Evolutionary conservation across 92 coral and sea anemone genomes (phyloP), one percentile per base, ranked within the genome.

Genomic region (Zoanthus sociatus): DNA sequence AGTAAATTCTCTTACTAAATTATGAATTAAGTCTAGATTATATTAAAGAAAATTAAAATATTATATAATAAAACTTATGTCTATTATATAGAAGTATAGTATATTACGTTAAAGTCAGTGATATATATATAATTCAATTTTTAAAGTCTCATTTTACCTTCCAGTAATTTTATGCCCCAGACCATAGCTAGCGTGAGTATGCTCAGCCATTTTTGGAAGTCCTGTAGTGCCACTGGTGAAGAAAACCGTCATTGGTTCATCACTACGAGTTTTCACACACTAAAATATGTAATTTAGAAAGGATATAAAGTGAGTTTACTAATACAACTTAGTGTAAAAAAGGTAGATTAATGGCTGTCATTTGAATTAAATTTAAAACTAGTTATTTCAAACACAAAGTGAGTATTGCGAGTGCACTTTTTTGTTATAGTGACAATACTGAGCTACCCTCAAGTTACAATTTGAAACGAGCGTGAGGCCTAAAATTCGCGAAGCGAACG

Each of bases 141-240:
- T 21, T 31, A n/a, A 58, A 58, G 1, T 58, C 4, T n/a, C 10
- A 53, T 0, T 92, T 77, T 87, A 94, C 98, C 92, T 94, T 87
- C 98, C 98, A 9, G 98, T 94, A 16, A 74, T 91, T 61, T 64
- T 74, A 79, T 94, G 98, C 30, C 98, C 98, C 12, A 94, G 77
- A 47, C 96, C 98, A 84, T 88, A 89, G 86, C 96, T 93, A n/a
- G 96, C 93, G 73, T 93, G 95, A 10, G 98, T 78, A 60, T 94
- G 98, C 46, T 94, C 93, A 7, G 98, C 93, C 98, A 94, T 94
- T 83, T 94, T 94, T 9, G 98, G 98, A 32, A 87, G 89, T 70
- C 98, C 98, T 21, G 96, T 93, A 16, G 98, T 94, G 18, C 98
- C 98, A 84, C 98, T 94, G 71, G 98, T 94, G 71, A 94, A 94